Evolutionary conservation across 2,888 invertebrate genomes (phyloP).

Genomic region (Epistrophe grossulariae): DNA sequence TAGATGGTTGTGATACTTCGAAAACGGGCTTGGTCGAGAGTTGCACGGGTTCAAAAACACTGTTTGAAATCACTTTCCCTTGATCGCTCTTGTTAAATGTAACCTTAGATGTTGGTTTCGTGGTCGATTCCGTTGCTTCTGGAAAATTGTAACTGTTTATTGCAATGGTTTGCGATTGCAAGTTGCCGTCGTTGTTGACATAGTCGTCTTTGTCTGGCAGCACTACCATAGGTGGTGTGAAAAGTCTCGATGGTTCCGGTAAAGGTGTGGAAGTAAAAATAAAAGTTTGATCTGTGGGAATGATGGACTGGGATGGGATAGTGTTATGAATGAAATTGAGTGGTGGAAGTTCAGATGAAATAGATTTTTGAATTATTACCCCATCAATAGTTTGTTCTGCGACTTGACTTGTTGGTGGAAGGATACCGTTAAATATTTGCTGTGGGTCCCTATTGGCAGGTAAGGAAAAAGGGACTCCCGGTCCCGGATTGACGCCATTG

Average conservation of each 20-base stretch:
- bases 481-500: constrained; percentile 81
- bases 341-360: constrained; percentile 66
- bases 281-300: constrained; percentile 54
- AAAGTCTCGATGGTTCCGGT: constrained; percentile 65
- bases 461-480: constrained; percentile 79
- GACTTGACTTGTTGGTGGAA: constrained; percentile 72
- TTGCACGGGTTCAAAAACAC: constrained; percentile 61
- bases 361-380: constrained; percentile 66
- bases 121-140: constrained; percentile 79
- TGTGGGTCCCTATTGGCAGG: constrained; percentile 27
- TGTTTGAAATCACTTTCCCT: constrained; percentile 82
- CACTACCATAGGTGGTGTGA: constrained; percentile 54
- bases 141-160: constrained; percentile 81
- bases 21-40: constrained; percentile 80
- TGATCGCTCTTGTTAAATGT: constrained; percentile 82
- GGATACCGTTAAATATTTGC: constrained; percentile 71
- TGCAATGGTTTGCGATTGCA: constrained; percentile 77
- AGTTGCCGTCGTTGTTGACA: constrained; percentile 26
- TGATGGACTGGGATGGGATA: constrained; percentile 65
- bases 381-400: constrained; percentile 55
- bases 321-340: constrained; percentile 56
- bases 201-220: constrained; percentile 66
- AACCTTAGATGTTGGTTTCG: constrained; percentile 77
- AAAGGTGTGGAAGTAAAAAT: constrained; percentile 44
- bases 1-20: neutral